Conservation (phyloP, 2,888 invertebrate genomes). For the Sarcophaga rosellei region DNA sequence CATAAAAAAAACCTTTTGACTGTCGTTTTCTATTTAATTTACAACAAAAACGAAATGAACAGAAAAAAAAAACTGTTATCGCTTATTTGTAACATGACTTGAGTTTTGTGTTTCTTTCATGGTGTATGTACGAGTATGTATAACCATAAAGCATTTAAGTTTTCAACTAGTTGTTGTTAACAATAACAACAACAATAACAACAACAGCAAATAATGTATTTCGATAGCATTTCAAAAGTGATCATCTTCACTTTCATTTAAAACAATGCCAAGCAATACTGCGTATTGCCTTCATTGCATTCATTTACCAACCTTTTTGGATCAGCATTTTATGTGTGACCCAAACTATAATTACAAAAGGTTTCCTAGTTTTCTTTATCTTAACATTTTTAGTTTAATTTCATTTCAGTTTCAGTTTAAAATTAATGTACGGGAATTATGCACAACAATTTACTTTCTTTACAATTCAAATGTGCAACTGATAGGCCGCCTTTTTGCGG, state of each 20-base stretch:
- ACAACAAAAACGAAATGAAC: not conserved
- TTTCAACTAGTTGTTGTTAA: constrained; percentile 33
- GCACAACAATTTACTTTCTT: constrained; percentile 56
- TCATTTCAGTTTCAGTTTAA: not conserved
- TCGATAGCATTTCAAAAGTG: constrained; percentile 22
- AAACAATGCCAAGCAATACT: not conserved
- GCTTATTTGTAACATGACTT: constrained; percentile 50
- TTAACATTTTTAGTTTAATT: not conserved
- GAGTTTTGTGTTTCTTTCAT: constrained; percentile 4
- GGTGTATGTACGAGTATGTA: constrained; percentile 9
- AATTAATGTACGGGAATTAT: constrained; percentile 51
- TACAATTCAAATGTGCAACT: constrained; percentile 34
- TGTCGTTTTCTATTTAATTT: constrained; percentile 45
- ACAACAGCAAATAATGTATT: constrained; percentile 12
- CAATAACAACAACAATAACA: constrained; percentile 9
- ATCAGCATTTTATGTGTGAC: constrained; percentile 61
- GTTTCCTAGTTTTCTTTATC: not conserved
- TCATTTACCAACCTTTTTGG: not conserved
- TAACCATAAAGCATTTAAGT: constrained; percentile 17
- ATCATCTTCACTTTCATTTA: constrained; percentile 65
- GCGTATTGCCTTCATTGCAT: not conserved
- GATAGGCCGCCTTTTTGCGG: not conserved
- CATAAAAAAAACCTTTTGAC: constrained; percentile 55
- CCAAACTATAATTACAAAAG: constrained; percentile 41
- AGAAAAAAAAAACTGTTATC: constrained; percentile 22